Conservation (phyloP, 2,113 vertebrate species). For the Xiphophorus hellerii region DNA sequence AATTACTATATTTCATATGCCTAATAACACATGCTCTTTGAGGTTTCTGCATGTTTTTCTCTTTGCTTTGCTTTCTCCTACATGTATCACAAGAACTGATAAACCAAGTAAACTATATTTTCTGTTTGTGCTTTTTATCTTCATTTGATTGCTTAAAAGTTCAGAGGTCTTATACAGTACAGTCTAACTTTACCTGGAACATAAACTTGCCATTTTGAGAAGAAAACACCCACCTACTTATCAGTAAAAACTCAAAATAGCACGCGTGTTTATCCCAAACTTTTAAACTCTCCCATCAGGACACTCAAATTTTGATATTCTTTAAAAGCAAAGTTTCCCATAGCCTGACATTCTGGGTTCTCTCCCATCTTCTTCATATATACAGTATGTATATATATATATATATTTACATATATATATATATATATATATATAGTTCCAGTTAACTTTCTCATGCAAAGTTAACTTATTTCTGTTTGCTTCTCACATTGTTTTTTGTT, state of each 20-base stretch:
- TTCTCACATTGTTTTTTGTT: no score
- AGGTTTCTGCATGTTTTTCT: not conserved
- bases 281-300: no score
- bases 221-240: conserved; percentile 19
- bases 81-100: not conserved
- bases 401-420: no score
- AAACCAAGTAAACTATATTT: not conserved
- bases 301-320: no score
- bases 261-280: conserved; percentile 43
- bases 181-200: conserved; percentile 35
- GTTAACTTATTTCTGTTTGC: no score
- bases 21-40: not conserved
- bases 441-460: no score
- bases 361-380: no score
- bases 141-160: conserved; percentile 9
- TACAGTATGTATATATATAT: no score
- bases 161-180: conserved; percentile 16
- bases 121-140: not conserved
- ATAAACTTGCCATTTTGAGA: conserved; percentile 46
- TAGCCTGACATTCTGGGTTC: no score
- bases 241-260: conserved; percentile 39
- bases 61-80: not conserved
- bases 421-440: no score
- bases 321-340: no score
- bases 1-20: not conserved